Conservation (phyloP, 92 coral and sea anemone genomes). For the Palythoa heliodiscus region DNA sequence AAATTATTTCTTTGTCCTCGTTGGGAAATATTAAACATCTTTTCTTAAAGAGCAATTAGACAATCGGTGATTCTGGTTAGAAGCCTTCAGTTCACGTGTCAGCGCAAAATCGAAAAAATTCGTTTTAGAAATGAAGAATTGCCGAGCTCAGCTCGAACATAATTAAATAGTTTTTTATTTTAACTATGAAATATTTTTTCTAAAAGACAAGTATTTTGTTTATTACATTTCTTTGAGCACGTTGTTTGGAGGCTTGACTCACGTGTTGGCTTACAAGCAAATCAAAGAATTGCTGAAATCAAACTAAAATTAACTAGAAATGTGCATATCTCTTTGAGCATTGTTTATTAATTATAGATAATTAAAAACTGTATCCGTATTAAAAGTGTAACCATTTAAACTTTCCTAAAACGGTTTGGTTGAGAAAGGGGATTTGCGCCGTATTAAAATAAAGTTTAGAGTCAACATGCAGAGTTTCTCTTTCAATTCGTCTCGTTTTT, state of each 20-base stretch:
- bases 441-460: constrained; percentile 4
- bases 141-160: too few species aligned
- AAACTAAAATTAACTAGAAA: neutral
- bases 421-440: neutral
- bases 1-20: too few species aligned
- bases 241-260: neutral
- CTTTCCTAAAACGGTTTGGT: neutral
- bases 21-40: too few species aligned
- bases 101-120: too few species aligned
- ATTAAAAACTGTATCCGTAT: neutral
- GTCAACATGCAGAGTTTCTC: neutral
- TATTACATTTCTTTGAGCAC: neutral
- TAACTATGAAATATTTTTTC: neutral
- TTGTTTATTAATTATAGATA: neutral
- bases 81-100: too few species aligned
- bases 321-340: constrained; percentile 3
- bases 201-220: neutral
- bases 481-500: neutral
- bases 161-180: too few species aligned
- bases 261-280: constrained; percentile 1
- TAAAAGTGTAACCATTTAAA: neutral
- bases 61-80: too few species aligned
- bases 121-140: too few species aligned
- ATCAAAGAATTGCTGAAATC: constrained; percentile 7
- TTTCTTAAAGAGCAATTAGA: too few species aligned